Conservation (phyloP, 2,888 invertebrate species). For the Cactoblastis cactorum region DNA sequence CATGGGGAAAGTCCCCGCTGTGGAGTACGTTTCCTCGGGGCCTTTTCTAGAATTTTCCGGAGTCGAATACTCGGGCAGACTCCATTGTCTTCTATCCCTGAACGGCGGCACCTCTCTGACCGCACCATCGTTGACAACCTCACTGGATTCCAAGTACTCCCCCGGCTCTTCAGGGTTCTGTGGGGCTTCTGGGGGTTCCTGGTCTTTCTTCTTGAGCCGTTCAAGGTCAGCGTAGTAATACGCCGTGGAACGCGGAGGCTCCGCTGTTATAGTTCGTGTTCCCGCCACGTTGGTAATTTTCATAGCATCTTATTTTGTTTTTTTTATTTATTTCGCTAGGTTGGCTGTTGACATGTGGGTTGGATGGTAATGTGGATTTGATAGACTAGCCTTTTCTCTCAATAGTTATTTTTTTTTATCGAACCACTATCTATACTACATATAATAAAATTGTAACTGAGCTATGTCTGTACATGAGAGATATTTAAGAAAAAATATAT, state of each 20-base stretch:
- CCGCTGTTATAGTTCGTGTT: constrained; percentile 60
- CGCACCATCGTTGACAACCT: constrained; percentile 57
- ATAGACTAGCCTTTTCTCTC: too few relatives aligned
- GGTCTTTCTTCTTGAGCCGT: constrained; percentile 66
- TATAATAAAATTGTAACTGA: too few relatives aligned
- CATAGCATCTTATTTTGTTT: constrained; percentile 25
- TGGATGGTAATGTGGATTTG: constrained; percentile 1
- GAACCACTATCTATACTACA: too few relatives aligned
- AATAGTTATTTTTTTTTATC: too few relatives aligned
- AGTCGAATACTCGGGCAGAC: constrained; percentile 52
- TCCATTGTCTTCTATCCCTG: constrained; percentile 51
- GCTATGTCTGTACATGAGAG: too few relatives aligned
- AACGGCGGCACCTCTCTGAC: constrained; percentile 56
- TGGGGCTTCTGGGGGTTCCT: constrained; percentile 6
- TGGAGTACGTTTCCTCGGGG: constrained; percentile 64
- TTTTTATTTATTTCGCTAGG: neutral
- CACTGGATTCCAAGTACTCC: constrained; percentile 58
- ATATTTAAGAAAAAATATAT: too few relatives aligned
- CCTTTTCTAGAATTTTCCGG: constrained; percentile 47
- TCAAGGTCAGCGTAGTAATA: constrained; percentile 80
- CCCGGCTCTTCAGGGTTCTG: constrained; percentile 70
- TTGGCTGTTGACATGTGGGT: neutral
- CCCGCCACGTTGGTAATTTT: constrained; percentile 41
- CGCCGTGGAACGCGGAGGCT: constrained; percentile 80
- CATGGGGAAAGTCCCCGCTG: constrained; percentile 73